Evolutionary conservation across 2,797 vertebrate species (phyloP).

Genomic region (Typhlichthys subterraneus): DNA sequence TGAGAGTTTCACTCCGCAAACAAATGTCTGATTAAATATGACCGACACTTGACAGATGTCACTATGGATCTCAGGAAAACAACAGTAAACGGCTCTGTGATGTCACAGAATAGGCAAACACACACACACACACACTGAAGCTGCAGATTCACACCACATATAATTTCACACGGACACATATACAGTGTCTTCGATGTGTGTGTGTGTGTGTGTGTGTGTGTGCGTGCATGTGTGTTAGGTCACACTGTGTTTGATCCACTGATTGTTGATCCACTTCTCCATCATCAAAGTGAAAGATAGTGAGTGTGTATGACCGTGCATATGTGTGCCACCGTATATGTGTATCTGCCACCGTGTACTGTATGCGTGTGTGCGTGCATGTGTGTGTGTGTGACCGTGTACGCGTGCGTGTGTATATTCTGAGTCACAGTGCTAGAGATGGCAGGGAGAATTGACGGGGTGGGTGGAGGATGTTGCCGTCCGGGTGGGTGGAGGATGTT

Average conservation of each 20-base stretch:
- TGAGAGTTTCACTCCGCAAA: neutral
- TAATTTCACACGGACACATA: neutral
- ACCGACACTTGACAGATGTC: too few relatives aligned
- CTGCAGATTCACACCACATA: too few relatives aligned
- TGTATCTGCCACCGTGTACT: neutral
- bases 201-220: neutral
- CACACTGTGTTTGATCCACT: slow-evolving; percentile 29
- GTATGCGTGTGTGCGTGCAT: neutral
- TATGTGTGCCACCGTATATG: neutral
- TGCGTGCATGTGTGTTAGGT: neutral
- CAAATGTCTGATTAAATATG: neutral
- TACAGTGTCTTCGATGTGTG: slow-evolving; percentile 3
- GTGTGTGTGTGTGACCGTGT: slow-evolving; percentile 6
- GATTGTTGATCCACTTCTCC: slow-evolving; percentile 33
- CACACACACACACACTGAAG: slow-evolving; percentile 1
- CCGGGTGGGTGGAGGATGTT: too few relatives aligned
- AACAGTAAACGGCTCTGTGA: too few relatives aligned
- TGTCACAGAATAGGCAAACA: neutral
- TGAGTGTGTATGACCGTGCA: too few relatives aligned
- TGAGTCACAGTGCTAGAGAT: too few relatives aligned
- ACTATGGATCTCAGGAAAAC: too few relatives aligned
- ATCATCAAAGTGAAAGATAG: slow-evolving; percentile 22
- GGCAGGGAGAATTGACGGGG: too few relatives aligned
- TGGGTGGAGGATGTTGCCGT: too few relatives aligned
- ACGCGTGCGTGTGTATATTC: slow-evolving; percentile 15